Percentiles rank a stretch among this genome's conserved stretches.
Evolutionary conservation across 2,888 invertebrate species (phyloP).

Genomic region (Tenthredo livida): DNA sequence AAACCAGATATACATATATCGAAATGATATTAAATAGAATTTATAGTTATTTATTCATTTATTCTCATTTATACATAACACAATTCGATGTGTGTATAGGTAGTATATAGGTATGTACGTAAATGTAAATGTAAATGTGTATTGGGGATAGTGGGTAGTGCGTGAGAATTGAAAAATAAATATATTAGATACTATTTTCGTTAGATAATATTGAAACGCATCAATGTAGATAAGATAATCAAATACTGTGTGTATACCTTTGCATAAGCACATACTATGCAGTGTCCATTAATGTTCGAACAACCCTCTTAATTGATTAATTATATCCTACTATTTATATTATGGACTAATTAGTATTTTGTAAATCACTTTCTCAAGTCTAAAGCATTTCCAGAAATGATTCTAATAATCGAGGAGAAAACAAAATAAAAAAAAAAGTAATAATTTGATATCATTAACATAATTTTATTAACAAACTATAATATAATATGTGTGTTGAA

Average conservation of each 20-base stretch:
- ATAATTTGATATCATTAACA: too few relatives aligned
- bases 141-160: neutral
- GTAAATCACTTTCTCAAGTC: neutral
- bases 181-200: neutral
- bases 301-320: neutral
- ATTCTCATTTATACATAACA: slow-evolving; percentile 5
- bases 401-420: neutral
- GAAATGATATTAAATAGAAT: neutral
- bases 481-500: neutral
- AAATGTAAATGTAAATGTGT: too few relatives aligned
- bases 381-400: neutral
- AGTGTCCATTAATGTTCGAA: neutral
- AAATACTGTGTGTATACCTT: slow-evolving; percentile 14
- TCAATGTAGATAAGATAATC: neutral
- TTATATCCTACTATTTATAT: slow-evolving; percentile 15
- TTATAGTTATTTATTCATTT: neutral
- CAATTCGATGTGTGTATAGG: neutral
- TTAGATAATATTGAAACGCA: neutral
- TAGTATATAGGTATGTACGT: too few relatives aligned
- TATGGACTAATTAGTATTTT: neutral
- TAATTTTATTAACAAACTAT: neutral
- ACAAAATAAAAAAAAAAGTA: too few relatives aligned
- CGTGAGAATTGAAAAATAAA: neutral
- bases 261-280: neutral
- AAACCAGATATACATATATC: neutral